Evolutionary conservation across 1,140 invertebrate genomes (phyloP), one percentile per base, ranked within the genome.

Genomic region (Trichonephila inaurata): DNA sequence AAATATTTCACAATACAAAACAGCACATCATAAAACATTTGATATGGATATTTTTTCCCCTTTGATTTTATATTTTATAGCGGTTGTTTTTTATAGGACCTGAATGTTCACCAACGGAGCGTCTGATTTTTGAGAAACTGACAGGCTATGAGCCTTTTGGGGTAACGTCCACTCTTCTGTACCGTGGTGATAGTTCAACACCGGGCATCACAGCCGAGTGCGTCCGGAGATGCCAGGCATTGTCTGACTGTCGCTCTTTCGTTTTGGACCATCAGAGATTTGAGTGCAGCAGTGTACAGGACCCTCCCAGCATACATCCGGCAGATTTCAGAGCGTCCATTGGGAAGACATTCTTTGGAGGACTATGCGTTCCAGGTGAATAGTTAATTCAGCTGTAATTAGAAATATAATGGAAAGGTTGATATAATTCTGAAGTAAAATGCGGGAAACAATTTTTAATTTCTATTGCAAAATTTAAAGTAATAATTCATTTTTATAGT

Each of bases 331-430:
- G 96, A 88, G 94, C 95, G n/a, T 95, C 95, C 7, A 95, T 95
- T 40, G 96, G 96, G 16, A 95, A 96, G 58, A 95, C 95, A 19
- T 96, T 96, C 94, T 96, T 96, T 94, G 96, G 96, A 94, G 95
- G 95, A 40, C 95, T 96, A 61, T 96, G 96, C 89, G 94, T 96
- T 2, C 92, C 95, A 4, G 91, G 91, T 90, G 94, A 83, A 18
- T 33, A 40, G 1, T 64, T 8, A 0, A 2, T 58, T 60, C 83
- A 28, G 60, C 61, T 24, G 10, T 40, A 3, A 40, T 40, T 40
- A 12, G 51, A 51, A 51, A 51, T 10, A 51, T 51, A 51, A 12
- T 2, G 0, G 0, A 16, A 21, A n/a, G 4, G 16, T 28, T 72
- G 28, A 72, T 10, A 1, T 5, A 19, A 28, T 72, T n/a, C 21